Evolutionary conservation across 2,797 vertebrate species (phyloP).

Genomic region (Pterois miles): DNA sequence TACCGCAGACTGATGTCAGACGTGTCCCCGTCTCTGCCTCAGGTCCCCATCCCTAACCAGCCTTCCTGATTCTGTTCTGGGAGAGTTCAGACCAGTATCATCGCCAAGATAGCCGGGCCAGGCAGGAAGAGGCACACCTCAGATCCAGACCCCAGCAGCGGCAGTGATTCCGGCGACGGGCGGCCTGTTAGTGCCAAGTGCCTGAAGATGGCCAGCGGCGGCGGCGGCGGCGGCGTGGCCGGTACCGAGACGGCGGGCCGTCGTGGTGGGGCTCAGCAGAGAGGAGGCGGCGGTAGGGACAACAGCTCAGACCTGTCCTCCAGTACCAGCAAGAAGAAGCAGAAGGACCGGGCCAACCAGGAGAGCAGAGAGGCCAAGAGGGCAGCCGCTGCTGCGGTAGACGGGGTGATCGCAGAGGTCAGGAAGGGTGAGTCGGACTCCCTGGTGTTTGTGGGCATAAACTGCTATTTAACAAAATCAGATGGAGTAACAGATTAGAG

Average conservation of each 20-base stretch:
- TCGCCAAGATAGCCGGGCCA: conserved; percentile 99
- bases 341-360: conserved; percentile 96
- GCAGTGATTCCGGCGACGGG: conserved; percentile 90
- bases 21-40: background rate
- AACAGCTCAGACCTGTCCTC: conserved; percentile 81
- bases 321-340: conserved; percentile 93
- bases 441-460: background rate
- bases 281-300: conserved; percentile 80
- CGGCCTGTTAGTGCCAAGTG: conserved; percentile 93
- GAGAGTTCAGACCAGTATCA: conserved; percentile 90
- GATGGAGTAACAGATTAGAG: background rate
- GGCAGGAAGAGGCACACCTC: conserved; percentile 98
- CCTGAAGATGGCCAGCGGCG: conserved; percentile 95
- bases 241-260: conserved; percentile 64
- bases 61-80: conserved; percentile 89
- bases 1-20: background rate
- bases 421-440: conserved; percentile 86
- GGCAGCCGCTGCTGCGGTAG: conserved; percentile 54
- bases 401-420: conserved; percentile 69
- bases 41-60: conserved; percentile 67
- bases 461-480: background rate
- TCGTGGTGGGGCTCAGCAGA: conserved; percentile 76
- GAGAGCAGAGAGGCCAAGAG: conserved; percentile 94
- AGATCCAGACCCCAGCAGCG: conserved; percentile 95
- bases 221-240: conserved; percentile 51